A percentile compares a stretch with the other conserved stretches of the same genome.
Evolutionary conservation across 92 coral and sea anemone species (phyloP).

Genomic region (Palythoa grandiflora): DNA sequence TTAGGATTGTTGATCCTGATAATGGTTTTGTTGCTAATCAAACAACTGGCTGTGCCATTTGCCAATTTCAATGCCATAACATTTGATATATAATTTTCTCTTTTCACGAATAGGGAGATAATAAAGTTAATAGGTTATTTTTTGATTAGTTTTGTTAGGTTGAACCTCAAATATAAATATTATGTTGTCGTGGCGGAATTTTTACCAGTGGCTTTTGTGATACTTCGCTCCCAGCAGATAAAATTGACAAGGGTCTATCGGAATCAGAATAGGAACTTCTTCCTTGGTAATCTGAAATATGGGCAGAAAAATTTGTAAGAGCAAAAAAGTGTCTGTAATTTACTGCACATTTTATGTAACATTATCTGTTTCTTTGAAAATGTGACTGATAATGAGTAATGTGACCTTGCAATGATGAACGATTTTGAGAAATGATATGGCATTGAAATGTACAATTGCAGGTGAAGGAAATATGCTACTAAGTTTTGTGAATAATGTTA

Average conservation of each 20-base stretch:
- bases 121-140: neutral
- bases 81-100: neutral
- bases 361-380: neutral
- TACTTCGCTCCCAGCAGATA: constrained; percentile 46
- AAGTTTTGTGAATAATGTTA: no score
- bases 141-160: constrained; percentile 31
- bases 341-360: neutral
- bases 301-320: constrained; percentile 26
- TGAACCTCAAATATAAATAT: neutral
- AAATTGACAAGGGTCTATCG: constrained; percentile 40
- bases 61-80: neutral
- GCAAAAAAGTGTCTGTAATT: neutral
- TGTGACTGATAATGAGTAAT: neutral
- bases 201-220: constrained; percentile 48
- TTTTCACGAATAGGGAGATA: neutral
- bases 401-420: neutral
- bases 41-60: neutral
- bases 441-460: neutral
- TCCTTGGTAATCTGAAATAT: constrained; percentile 35
- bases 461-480: no score
- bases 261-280: constrained; percentile 39
- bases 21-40: neutral
- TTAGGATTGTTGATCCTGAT: neutral
- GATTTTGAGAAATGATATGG: neutral
- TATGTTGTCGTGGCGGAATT: neutral